Evolutionary conservation across 2,113 vertebrate species (phyloP).

Genomic region (Cyprinodon variegatus): DNA sequence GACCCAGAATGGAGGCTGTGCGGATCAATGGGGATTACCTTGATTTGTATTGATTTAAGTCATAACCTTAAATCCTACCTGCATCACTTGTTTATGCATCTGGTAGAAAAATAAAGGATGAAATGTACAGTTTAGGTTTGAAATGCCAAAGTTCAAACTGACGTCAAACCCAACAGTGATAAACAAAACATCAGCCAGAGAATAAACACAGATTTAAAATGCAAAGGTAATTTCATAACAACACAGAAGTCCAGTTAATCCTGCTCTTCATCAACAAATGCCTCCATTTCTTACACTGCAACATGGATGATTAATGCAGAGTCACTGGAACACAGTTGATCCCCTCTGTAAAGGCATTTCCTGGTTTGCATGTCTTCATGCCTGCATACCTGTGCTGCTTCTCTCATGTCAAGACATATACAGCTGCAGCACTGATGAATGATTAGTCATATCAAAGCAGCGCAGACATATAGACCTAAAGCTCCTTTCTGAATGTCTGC

Average conservation of each 20-base stretch:
- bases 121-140: background rate
- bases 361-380: constrained; percentile 60
- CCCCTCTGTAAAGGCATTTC: constrained; percentile 62
- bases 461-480: background rate
- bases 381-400: constrained; percentile 36
- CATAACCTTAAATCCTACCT: too few relatives aligned
- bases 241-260: constrained; percentile 21
- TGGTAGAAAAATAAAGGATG: background rate
- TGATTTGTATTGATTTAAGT: background rate
- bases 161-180: background rate
- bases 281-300: constrained; percentile 1
- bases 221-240: background rate
- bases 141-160: background rate
- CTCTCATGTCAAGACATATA: constrained; percentile 17
- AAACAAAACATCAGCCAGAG: background rate
- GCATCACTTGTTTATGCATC: background rate
- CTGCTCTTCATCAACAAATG: background rate
- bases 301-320: constrained; percentile 31
- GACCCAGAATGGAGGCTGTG: too few relatives aligned
- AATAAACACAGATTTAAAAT: background rate
- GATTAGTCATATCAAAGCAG: constrained; percentile 16
- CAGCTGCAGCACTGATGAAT: constrained; percentile 9
- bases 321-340: constrained; percentile 51
- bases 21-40: background rate
- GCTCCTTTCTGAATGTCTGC: background rate